Percentiles rank a stretch among this genome's conserved stretches.
Evolutionary conservation across 35 echinoderm and acorn worm species (phyloP).

Genomic region (Lytechinus variegatus): DNA sequence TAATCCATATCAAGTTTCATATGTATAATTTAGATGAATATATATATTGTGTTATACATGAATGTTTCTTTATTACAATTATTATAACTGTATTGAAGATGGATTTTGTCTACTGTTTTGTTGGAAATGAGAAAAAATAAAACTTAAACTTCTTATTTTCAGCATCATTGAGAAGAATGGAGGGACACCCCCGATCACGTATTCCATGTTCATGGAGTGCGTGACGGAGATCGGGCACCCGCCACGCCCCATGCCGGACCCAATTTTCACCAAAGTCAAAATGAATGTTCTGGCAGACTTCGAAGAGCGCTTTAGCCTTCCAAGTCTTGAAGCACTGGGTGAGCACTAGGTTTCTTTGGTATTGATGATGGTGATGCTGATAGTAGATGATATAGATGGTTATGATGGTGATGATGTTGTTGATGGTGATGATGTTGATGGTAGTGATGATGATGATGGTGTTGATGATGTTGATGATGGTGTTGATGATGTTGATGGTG

Average conservation of each 20-base stretch:
- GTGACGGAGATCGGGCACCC: conserved; percentile 67
- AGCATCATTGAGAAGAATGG: conserved; percentile 82
- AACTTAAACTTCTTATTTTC: background rate
- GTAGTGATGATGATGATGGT: too few species aligned
- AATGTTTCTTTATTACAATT: too few species aligned
- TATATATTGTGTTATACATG: too few species aligned
- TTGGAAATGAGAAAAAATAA: too few species aligned
- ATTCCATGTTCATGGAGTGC: conserved; percentile 72
- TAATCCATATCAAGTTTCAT: too few species aligned
- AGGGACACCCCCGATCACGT: conserved; percentile 80
- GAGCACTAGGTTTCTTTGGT: background rate
- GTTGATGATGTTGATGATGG: too few species aligned
- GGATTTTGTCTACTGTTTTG: too few species aligned
- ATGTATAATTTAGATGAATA: too few species aligned
- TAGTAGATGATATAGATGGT: too few species aligned
- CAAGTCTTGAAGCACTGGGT: conserved; percentile 63
- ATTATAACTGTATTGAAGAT: too few species aligned
- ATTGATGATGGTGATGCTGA: background rate
- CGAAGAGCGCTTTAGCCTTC: conserved; percentile 52
- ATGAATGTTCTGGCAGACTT: conserved; percentile 19
- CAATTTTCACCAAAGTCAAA: conserved; percentile 58
- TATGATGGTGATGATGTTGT: background rate
- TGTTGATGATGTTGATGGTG: too few species aligned
- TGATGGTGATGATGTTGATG: too few species aligned
- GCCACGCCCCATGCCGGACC: conserved; percentile 50